A percentile compares a stretch with the other conserved stretches of the same genome.
phyloP scores from a whole-genome alignment of 2,797 vertebrate species.

The Halcyon leucocephala region DNA sequence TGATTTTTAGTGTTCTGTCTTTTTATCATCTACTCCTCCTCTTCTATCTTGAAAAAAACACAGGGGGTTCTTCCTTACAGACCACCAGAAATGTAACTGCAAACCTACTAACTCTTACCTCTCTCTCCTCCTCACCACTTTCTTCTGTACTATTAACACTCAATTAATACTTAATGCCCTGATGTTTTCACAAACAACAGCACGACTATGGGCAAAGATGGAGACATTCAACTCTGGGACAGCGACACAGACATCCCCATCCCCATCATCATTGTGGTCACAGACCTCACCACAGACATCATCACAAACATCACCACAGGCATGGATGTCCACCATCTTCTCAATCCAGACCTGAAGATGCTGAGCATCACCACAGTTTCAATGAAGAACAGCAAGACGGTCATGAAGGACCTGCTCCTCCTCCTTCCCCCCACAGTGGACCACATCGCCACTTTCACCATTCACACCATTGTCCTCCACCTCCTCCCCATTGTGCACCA shows the following conservation, averaged over 20 bases:
- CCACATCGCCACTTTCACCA: neutral
- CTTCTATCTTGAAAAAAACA: neutral
- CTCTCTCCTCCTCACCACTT: neutral
- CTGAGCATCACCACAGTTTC: neutral
- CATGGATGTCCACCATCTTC: neutral
- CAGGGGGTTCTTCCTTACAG: neutral
- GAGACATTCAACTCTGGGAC: neutral
- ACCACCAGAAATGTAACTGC: neutral
- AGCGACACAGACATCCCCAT: neutral
- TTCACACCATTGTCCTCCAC: neutral
- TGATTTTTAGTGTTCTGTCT: neutral
- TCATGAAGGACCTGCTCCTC: neutral
- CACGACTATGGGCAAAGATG: neutral
- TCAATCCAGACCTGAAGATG: neutral
- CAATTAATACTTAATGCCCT: neutral
- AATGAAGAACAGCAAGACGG: neutral
- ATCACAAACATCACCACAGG: neutral
- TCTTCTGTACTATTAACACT: neutral
- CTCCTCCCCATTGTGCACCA: neutral
- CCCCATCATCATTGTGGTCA: neutral
- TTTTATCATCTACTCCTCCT: neutral
- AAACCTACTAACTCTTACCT: neutral
- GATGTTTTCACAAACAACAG: neutral
- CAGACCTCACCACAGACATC: neutral
- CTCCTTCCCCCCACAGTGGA: neutral